Evolutionary conservation across 2,113 vertebrate genomes (phyloP).

Genomic region (Ceyx melanurus): DNA sequence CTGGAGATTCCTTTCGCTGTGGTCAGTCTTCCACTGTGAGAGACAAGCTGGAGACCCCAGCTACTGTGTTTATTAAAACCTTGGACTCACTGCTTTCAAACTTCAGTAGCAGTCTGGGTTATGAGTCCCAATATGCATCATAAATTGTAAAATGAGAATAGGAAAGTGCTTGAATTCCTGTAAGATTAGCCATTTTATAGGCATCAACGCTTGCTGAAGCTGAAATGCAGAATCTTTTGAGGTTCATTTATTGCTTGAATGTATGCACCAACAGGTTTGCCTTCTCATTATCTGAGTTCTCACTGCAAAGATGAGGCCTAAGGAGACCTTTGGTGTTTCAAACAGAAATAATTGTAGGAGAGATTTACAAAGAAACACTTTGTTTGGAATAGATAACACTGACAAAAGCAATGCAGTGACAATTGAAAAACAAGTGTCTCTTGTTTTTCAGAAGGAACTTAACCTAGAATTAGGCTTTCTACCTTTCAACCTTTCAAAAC

Average conservation of each 20-base stretch:
- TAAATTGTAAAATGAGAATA: neutral
- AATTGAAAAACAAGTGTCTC: neutral
- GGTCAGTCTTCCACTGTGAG: neutral
- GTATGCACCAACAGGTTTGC: neutral
- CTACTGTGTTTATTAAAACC: neutral
- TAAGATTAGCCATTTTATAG: constrained; percentile 38
- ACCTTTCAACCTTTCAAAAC: neutral
- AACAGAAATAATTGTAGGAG: constrained; percentile 29
- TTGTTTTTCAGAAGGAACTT: neutral
- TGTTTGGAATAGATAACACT: constrained; percentile 18
- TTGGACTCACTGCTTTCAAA: neutral
- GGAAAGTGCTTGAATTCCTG: constrained; percentile 7
- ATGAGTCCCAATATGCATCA: neutral
- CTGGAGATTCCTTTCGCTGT: neutral
- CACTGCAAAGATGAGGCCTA: constrained; percentile 31
- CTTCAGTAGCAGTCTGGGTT: neutral
- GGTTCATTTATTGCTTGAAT: constrained; percentile 61
- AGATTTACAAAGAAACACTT: constrained; percentile 49
- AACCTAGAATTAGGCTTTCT: neutral
- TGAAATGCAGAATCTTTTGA: constrained; percentile 49
- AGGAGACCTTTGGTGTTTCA: constrained; percentile 59
- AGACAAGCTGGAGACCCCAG: neutral
- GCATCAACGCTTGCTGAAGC: constrained; percentile 16
- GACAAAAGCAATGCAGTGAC: neutral
- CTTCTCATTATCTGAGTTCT: constrained; percentile 52